Evolutionary conservation across 2,888 invertebrate species (phyloP), one percentile per base, ranked within the genome.

Genomic region (Campopleginae sp.): DNA sequence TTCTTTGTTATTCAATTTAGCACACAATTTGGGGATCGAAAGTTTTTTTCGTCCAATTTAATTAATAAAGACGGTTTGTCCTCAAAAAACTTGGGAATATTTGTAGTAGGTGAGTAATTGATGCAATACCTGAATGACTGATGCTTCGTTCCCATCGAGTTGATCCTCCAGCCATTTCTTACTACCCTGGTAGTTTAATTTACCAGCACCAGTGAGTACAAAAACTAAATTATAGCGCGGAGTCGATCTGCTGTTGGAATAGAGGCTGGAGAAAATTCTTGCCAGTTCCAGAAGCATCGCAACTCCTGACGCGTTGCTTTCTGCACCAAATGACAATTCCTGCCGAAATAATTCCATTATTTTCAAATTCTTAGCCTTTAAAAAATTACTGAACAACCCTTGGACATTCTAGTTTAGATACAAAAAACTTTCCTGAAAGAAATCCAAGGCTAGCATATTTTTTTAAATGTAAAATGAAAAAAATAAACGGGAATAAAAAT

Each of bases 111-210:
- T 1, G 65, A 61, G 23, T 27, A 14, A 27, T 58, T 27, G 14
- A 68, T 46, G 78, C 70, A 76, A 90, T 93, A 98, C 98, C 95
- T 97, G 97, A 86, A 97, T 94, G 68, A 96, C 92, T 1, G 96
- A 95, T 65, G 96, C 95, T 88, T 97, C 97, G 19, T 95, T 93
- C 0, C 96, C 96, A 92, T 99, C 99, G 85, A 98, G 93, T 91
- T 98, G 98, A 91, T 98, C 98, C 92, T 99, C 98, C 17, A 99
- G 95, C 98, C 98, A 99, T 91, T 98, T 98, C 94, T 99, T 98
- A 61, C 98, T 97, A 0, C 99, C 98, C 93, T 98, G 98, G 93
- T 98, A 99, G 94, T 99, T 99, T 54, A 97, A 95, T 93, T 98
- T 97, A 4, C 99, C 99, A 61, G 97, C 97, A 27, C 98, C 98